Conservation (phyloP, 2,888 invertebrate genomes). For the Xestobium rufovillosum region DNA sequence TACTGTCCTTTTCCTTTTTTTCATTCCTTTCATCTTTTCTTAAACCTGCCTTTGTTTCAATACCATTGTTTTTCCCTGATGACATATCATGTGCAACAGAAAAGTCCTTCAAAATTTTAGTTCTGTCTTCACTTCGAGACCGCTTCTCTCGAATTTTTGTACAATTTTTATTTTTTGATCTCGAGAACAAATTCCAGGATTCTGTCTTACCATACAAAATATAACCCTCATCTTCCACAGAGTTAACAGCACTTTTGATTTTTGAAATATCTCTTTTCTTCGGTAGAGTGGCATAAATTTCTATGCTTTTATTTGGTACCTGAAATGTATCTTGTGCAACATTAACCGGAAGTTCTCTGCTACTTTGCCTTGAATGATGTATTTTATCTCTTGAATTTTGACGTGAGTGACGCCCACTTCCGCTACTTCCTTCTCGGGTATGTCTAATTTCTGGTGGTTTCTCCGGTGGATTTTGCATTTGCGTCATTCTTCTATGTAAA, state of each 20-base stretch:
- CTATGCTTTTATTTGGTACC: constrained; percentile 58
- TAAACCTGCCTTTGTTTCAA: constrained; percentile 28
- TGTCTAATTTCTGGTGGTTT: constrained; percentile 56
- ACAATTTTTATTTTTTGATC: constrained; percentile 60
- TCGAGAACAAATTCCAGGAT: constrained; percentile 57
- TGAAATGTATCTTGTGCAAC: constrained; percentile 32
- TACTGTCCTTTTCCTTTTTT: constrained; percentile 53
- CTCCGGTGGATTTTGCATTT: constrained; percentile 44
- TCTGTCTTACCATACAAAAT: constrained; percentile 61
- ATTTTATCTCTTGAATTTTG: constrained; percentile 64
- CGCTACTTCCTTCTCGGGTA: constrained; percentile 68
- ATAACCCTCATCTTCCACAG: constrained; percentile 65
- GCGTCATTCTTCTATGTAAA: constrained; percentile 71
- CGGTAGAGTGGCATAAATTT: constrained; percentile 85
- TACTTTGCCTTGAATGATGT: constrained; percentile 56
- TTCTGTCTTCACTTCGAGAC: constrained; percentile 78
- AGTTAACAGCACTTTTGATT: constrained; percentile 53
- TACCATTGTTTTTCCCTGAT: constrained; percentile 34
- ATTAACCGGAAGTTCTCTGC: constrained; percentile 47
- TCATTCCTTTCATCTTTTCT: constrained; percentile 44
- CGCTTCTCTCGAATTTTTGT: constrained; percentile 67
- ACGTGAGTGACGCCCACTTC: constrained; percentile 63
- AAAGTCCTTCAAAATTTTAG: constrained; percentile 65
- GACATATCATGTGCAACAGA: constrained; percentile 52
- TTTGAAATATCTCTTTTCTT: constrained; percentile 73